phyloP scores from a whole-genome alignment of 1,140 invertebrate genomes.

The Ctenoplectra terminalis region DNA sequence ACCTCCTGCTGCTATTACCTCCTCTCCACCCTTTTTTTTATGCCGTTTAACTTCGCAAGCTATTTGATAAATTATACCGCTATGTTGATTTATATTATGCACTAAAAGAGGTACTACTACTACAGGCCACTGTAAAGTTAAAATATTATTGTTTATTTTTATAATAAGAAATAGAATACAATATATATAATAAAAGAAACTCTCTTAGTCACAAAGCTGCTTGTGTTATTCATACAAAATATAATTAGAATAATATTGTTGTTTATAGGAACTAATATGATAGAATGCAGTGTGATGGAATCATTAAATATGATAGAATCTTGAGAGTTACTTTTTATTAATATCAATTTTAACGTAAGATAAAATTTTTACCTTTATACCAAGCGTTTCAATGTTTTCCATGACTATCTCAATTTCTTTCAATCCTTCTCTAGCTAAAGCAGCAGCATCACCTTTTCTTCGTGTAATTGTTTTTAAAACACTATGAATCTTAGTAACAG shows the following conservation, averaged over 20 bases:
- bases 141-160: constrained; percentile 24
- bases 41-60: constrained; percentile 86
- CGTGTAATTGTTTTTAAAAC: constrained; percentile 85
- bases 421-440: constrained; percentile 87
- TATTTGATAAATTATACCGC: constrained; percentile 89
- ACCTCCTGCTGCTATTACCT: constrained; percentile 88
- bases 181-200: not conserved
- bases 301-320: too few species aligned
- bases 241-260: not conserved
- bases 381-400: constrained; percentile 87
- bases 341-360: not conserved
- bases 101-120: constrained; percentile 86
- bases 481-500: constrained; percentile 86
- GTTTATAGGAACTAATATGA: too few species aligned
- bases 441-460: constrained; percentile 86
- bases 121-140: constrained; percentile 83
- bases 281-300: too few species aligned
- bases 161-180: not conserved
- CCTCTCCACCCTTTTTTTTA: constrained; percentile 83
- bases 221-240: not conserved
- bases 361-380: constrained; percentile 86
- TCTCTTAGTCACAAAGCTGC: not conserved
- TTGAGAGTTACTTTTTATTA: not conserved
- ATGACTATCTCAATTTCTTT: constrained; percentile 89
- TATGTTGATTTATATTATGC: constrained; percentile 87